A percentile compares a stretch with the other conserved stretches of the same genome.
These are phyloP conservation scores for Paramormyrops kingsleyae DNA, from an alignment of 2,113 vertebrate species.

Conservation along the genomic window DNA sequence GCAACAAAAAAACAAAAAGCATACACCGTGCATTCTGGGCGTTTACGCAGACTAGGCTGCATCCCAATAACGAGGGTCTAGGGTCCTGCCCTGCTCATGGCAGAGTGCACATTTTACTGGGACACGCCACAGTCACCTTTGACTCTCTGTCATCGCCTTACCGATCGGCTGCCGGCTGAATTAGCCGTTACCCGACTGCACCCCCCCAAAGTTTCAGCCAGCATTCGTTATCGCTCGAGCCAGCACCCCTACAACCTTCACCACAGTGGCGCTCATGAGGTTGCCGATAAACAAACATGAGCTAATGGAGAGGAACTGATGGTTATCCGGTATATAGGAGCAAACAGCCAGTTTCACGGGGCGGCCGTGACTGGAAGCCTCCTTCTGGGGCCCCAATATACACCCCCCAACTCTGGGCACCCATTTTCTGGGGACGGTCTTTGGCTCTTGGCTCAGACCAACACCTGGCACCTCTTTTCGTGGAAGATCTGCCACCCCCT, in stretches of 20 bases:
- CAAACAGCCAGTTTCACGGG: not conserved
- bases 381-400: not conserved
- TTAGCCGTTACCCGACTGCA: not conserved
- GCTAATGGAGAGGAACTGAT: not conserved
- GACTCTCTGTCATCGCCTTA: not conserved
- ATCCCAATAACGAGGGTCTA: not conserved
- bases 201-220: not conserved
- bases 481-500: not conserved
- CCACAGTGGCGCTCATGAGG: not conserved
- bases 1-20: not conserved
- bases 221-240: not conserved
- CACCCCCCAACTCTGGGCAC: not conserved
- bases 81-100: not conserved
- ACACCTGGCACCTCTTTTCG: not conserved
- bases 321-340: not conserved
- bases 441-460: not conserved
- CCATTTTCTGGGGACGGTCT: not conserved
- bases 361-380: not conserved
- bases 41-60: not conserved
- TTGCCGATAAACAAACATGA: not conserved
- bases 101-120: not conserved
- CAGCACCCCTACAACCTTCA: not conserved
- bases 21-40: not conserved
- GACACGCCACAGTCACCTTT: not conserved
- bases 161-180: not conserved